Evolutionary conservation across 2,888 invertebrate species (phyloP).

Genomic region (Synanthedon vespiformis): DNA sequence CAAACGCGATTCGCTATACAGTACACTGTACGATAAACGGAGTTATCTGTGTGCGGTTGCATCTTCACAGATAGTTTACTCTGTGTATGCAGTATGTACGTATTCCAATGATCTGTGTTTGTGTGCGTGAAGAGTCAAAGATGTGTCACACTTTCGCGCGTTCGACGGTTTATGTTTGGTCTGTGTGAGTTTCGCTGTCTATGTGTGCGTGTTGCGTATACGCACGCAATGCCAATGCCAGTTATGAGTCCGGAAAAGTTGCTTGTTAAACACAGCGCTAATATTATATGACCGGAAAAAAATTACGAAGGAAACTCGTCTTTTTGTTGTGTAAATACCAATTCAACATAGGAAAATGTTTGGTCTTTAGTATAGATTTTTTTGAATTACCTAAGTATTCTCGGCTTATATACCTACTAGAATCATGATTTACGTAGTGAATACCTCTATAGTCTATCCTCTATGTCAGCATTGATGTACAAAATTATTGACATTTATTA

Average conservation of each 20-base stretch:
- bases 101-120: neutral
- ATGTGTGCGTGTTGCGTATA: constrained; percentile 58
- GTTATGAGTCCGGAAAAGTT: constrained; percentile 55
- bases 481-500: no score
- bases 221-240: constrained; percentile 68
- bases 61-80: constrained; percentile 1
- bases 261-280: constrained; percentile 42
- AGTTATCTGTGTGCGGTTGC: constrained; percentile 6
- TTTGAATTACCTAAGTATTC: no score
- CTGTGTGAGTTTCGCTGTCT: constrained; percentile 9
- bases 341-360: neutral
- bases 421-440: no score
- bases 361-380: neutral
- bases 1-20: constrained; percentile 10
- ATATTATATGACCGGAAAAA: constrained; percentile 58
- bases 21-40: constrained; percentile 13
- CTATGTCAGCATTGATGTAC: no score
- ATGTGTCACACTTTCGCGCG: constrained; percentile 1
- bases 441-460: no score
- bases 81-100: constrained; percentile 7
- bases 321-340: neutral
- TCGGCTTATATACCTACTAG: no score
- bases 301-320: neutral
- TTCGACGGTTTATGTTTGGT: constrained; percentile 3
- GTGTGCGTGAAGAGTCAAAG: constrained; percentile 3